Evolutionary conservation across 2,797 vertebrate genomes (phyloP).

Genomic region (Pangasius djambal): DNA sequence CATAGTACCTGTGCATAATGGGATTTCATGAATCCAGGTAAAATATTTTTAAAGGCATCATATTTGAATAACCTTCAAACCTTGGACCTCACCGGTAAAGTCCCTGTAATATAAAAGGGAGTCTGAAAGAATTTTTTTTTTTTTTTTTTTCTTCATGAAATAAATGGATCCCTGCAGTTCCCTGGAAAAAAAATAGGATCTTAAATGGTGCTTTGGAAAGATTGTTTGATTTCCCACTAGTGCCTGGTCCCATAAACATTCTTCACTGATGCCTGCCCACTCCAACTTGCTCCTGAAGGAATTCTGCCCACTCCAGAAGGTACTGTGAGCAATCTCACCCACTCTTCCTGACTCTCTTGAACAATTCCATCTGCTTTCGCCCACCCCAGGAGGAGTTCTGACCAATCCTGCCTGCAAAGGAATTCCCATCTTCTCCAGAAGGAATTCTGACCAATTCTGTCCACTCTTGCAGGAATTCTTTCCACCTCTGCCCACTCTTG

Average conservation of each 20-base stretch:
- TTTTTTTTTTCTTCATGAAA: not conserved
- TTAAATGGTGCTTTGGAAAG: not conserved
- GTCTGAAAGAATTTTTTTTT: not conserved
- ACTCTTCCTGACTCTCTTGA: not conserved
- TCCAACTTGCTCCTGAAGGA: not conserved
- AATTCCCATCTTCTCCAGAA: not conserved
- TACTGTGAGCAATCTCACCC: not conserved
- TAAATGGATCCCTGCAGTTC: not conserved
- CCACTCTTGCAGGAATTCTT: too few species aligned
- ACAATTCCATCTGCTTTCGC: not conserved
- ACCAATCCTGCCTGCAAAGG: not conserved
- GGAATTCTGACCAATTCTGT: not conserved
- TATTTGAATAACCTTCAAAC: not conserved
- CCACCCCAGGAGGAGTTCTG: not conserved
- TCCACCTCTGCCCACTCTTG: too few species aligned
- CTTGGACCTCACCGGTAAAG: not conserved
- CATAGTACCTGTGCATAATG: not conserved
- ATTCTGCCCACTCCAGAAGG: not conserved
- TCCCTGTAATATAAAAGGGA: not conserved
- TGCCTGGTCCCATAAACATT: not conserved
- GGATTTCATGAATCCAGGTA: not conserved
- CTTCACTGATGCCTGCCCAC: not conserved
- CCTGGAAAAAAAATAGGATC: not conserved
- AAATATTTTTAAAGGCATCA: not conserved
- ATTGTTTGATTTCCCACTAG: not conserved